Base-by-base conservation (phyloP, 2,888 invertebrate genomes). In the Pardosa pseudoannulata region DNA sequence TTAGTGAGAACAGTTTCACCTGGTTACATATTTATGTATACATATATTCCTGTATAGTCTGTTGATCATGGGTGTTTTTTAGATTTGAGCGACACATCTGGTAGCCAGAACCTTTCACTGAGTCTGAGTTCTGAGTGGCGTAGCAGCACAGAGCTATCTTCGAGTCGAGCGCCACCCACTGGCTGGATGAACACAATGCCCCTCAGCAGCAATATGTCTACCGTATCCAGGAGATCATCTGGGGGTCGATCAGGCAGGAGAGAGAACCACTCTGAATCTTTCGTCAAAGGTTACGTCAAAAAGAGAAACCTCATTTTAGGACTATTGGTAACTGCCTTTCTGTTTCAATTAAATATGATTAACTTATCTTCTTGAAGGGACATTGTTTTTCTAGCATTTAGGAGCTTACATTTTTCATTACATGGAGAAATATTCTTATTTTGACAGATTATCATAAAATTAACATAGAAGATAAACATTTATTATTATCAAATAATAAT, bases 171-270 rank as follows among this genome's bases (percentile, higher is more conserved):
- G 3, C 89, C 92, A 79, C 90, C 89, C 19, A 89, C 90, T 0
- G 97, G 96, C 0, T 98, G 98, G 98, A 97, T 98, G 89, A 98
- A 97, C 91, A 98, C 98, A n/a, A 96, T 97, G 90, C 94, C 95
- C 0, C 93, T 95, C 67, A 95, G 95, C 27, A 92, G 94, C 90
- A 93, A 94, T 94, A 95, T 90, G 19, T 95, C 90, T 94, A 96
- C 91, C 93, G 90, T 91, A 83, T 92, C 92, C 46, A 91, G 91
- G 86, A 89, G 91, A 68, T 92, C 92, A 28, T 95, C 95, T 32
- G 89, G 89, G 11, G 88, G 90, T 23, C 86, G 89, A 89, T 89
- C 89, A 6, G 83, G 85, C 7, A 75, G 88, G 9, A 65, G 88
- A 16, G 88, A 88, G 56, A 88, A 83, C n/a, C 86, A 80, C 28